Evolutionary conservation across 2,888 invertebrate genomes (phyloP).

Genomic region (Halictus ligatus): DNA sequence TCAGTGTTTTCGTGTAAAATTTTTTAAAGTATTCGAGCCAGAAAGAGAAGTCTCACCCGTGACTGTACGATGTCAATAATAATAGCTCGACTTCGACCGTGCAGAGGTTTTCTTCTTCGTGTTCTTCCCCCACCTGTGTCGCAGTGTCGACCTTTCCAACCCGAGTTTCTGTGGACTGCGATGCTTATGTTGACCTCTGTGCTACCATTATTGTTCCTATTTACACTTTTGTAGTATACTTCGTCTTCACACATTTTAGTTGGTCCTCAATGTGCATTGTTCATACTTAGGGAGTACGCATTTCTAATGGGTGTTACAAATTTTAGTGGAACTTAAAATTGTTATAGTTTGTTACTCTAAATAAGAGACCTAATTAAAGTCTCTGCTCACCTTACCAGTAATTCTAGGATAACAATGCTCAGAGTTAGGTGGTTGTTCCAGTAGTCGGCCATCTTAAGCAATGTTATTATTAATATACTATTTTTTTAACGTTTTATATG

Average conservation of each 20-base stretch:
- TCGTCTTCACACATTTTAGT: neutral
- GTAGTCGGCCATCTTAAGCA: no score
- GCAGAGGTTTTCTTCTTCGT: conserved; percentile 51
- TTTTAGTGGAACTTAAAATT: neutral
- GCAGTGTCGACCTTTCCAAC: conserved; percentile 41
- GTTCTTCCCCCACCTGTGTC: conserved; percentile 38
- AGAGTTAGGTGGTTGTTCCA: neutral
- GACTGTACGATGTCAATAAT: conserved; percentile 64
- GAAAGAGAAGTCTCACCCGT: conserved; percentile 26
- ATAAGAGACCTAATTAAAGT: neutral
- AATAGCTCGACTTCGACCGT: conserved; percentile 58
- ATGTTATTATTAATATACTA: neutral
- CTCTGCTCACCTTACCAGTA: neutral
- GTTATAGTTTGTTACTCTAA: neutral
- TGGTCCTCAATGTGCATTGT: neutral
- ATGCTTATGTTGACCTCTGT: conserved; percentile 30
- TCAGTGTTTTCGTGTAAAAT: neutral
- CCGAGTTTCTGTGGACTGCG: conserved; percentile 31
- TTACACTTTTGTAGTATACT: conserved; percentile 12
- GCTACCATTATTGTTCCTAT: conserved; percentile 21
- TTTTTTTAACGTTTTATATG: neutral
- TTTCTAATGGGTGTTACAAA: neutral
- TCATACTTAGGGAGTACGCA: neutral
- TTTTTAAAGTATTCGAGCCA: conserved; percentile 6
- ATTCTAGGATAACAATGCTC: neutral